Percentiles rank a stretch among this genome's conserved stretches.
Evolutionary conservation across 2,797 vertebrate genomes (phyloP).

Genomic region (Carduelis carduelis): DNA sequence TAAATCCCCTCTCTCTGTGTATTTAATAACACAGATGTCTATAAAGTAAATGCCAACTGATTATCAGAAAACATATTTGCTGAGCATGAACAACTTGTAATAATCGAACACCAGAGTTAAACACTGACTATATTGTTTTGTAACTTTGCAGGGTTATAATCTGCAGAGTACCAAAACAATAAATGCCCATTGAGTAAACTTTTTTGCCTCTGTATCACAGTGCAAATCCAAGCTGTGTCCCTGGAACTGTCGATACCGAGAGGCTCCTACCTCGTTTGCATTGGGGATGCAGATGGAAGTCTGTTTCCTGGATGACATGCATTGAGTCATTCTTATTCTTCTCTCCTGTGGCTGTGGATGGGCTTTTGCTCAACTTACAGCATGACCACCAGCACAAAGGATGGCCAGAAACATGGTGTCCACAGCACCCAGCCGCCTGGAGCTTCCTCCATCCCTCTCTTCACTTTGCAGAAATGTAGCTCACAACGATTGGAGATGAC

Average conservation of each 20-base stretch:
- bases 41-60: slow-evolving; percentile 67
- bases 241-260: neutral
- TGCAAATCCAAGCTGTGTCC: neutral
- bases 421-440: neutral
- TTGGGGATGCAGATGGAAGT: neutral
- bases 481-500: neutral
- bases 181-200: neutral
- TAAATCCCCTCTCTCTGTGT: slow-evolving; percentile 43
- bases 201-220: neutral
- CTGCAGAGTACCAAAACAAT: neutral
- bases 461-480: neutral
- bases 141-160: slow-evolving; percentile 28
- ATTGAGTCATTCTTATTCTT: neutral
- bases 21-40: slow-evolving; percentile 64
- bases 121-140: neutral
- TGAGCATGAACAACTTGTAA: slow-evolving; percentile 21
- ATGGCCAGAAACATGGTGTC: neutral
- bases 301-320: neutral
- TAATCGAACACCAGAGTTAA: slow-evolving; percentile 36
- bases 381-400: neutral
- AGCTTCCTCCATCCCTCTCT: neutral
- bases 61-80: slow-evolving; percentile 64
- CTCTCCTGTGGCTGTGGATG: neutral
- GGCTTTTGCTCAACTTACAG: neutral
- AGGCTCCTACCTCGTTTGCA: rapidly evolving